These are phyloP conservation scores for Thaleichthys pacificus DNA, from an alignment of 2,797 vertebrate species.

Conservation along the genomic window DNA sequence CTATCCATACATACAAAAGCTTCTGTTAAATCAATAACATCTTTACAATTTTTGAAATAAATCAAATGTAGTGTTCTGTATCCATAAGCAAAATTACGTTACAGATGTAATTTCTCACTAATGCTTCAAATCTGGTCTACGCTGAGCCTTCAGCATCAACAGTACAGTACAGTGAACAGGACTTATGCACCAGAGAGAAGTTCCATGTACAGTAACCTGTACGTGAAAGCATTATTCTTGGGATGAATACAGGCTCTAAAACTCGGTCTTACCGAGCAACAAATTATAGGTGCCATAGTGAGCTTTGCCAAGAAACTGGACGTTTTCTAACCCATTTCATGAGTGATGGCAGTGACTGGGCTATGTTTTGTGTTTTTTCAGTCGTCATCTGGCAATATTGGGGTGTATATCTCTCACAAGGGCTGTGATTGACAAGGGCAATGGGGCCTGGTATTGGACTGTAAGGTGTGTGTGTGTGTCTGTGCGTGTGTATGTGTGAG, in stretches of 20 bases:
- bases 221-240: too few species aligned
- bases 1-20: neutral
- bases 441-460: slow-evolving; percentile 77
- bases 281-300: neutral
- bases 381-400: slow-evolving; percentile 40
- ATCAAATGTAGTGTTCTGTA: too few species aligned
- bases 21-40: too few species aligned
- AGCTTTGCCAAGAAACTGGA: neutral
- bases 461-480: slow-evolving; percentile 32
- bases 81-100: slow-evolving; percentile 16
- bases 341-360: slow-evolving; percentile 29
- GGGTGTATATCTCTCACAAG: slow-evolving; percentile 53
- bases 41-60: too few species aligned
- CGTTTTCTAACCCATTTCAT: neutral
- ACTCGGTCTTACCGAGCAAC: neutral
- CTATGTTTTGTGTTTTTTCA: slow-evolving; percentile 34
- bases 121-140: slow-evolving; percentile 1
- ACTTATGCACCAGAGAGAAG: too few species aligned
- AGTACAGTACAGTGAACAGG: neutral
- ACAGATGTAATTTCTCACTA: slow-evolving; percentile 24
- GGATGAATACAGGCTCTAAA: neutral
- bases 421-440: slow-evolving; percentile 73
- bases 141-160: neutral
- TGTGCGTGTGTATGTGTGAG: slow-evolving; percentile 1
- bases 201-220: too few species aligned